A percentile compares a stretch with the other conserved stretches of the same genome.
These are phyloP conservation scores for Chionoecetes opilio DNA, from an alignment of 1,140 invertebrate species.

Conservation along the genomic window DNA sequence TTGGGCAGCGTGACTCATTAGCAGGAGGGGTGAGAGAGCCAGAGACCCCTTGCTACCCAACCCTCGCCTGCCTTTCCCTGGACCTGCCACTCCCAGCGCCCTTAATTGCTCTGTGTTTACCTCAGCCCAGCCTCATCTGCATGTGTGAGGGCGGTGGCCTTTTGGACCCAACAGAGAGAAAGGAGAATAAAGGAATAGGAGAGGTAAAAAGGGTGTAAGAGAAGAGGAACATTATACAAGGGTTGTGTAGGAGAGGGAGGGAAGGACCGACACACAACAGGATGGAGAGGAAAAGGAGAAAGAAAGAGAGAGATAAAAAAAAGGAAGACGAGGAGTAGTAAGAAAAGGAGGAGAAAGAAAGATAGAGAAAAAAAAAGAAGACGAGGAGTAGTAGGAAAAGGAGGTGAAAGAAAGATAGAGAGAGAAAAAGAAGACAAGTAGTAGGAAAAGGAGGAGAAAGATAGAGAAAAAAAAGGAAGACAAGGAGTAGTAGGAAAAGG, in stretches of 20 bases:
- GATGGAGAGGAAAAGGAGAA: neutral
- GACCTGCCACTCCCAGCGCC: constrained; percentile 24
- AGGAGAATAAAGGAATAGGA: neutral
- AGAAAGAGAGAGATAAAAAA: neutral
- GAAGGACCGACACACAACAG: neutral
- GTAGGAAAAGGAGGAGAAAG: neutral
- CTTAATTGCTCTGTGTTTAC: constrained; percentile 61
- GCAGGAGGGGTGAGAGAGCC: constrained; percentile 31
- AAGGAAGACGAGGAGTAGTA: neutral
- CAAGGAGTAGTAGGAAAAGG: no score
- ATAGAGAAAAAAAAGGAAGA: neutral
- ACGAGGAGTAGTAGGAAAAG: neutral
- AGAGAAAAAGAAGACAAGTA: neutral
- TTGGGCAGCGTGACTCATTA: constrained; percentile 37
- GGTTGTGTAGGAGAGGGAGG: neutral
- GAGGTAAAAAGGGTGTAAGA: constrained; percentile 22
- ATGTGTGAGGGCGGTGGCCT: constrained; percentile 51
- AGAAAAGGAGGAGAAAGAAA: neutral
- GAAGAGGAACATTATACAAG: constrained; percentile 3
- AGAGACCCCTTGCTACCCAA: neutral
- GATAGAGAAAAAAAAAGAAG: neutral
- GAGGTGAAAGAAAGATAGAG: neutral
- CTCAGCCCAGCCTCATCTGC: constrained; percentile 58
- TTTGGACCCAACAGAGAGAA: constrained; percentile 16
- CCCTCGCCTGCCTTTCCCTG: neutral